Evolutionary conservation across 2,113 vertebrate genomes (phyloP).

Genomic region (Numida meleagris): DNA sequence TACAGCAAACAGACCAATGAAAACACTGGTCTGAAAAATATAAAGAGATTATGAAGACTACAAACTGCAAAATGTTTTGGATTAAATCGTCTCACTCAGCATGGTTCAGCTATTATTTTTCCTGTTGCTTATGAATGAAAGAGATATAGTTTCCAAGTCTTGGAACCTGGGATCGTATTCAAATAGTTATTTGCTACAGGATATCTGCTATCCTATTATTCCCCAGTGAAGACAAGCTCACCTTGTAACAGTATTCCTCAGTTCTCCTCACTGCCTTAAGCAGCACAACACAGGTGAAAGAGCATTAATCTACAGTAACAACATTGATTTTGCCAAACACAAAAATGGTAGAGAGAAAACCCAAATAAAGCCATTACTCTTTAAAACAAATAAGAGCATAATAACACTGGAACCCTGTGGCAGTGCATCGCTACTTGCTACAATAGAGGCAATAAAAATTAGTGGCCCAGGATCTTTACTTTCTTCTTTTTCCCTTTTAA

Average conservation of each 20-base stretch:
- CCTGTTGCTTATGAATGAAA: background rate
- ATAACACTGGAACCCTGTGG: background rate
- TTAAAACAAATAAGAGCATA: background rate
- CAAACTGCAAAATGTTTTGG: background rate
- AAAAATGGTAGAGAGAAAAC: background rate
- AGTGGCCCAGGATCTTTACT: background rate
- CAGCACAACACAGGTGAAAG: background rate
- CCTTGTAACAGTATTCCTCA: background rate
- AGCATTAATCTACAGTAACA: background rate
- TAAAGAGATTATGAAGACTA: background rate
- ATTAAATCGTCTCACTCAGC: background rate
- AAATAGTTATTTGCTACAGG: background rate
- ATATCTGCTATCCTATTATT: background rate
- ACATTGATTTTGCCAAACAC: background rate
- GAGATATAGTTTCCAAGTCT: background rate
- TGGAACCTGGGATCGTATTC: background rate
- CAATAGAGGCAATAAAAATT: background rate
- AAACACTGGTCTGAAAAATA: background rate
- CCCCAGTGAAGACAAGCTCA: background rate
- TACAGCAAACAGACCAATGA: background rate
- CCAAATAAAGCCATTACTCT: background rate
- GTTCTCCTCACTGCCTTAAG: background rate
- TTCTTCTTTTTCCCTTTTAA: background rate
- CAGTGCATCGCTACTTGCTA: background rate
- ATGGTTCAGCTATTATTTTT: background rate